These are phyloP conservation scores for Caenorhabditis remanei DNA, from an alignment of 1,140 invertebrate genomes.

Conservation along the genomic window DNA sequence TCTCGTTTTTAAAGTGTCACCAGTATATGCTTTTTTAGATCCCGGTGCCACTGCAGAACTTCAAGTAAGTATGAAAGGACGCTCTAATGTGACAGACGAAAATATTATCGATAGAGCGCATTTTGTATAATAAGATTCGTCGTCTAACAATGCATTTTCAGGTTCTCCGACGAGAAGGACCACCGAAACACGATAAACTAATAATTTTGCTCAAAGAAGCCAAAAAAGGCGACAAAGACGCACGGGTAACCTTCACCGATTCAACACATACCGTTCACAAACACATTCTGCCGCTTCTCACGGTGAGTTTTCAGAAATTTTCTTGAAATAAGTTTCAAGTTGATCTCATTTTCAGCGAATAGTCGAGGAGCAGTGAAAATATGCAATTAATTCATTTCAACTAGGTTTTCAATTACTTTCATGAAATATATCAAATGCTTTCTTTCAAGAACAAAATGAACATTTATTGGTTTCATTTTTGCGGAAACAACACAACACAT, in stretches of 20 bases:
- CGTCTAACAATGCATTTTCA: not conserved
- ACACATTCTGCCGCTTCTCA: constrained; percentile 28
- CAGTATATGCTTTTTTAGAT: constrained; percentile 41
- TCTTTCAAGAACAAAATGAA: not conserved
- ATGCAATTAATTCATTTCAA: constrained; percentile 23
- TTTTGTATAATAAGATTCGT: too few relatives aligned
- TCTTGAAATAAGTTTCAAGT: not conserved
- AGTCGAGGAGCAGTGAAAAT: constrained; percentile 31
- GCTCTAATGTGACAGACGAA: too few relatives aligned
- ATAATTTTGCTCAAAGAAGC: constrained; percentile 46
- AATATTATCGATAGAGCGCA: too few relatives aligned
- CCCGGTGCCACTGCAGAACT: constrained; percentile 20
- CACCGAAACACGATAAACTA: constrained; percentile 35
- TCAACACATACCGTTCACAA: constrained; percentile 43
- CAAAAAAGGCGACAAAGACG: constrained; percentile 49
- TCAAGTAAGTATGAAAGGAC: not conserved
- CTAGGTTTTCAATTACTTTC: constrained; percentile 44
- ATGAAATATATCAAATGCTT: not conserved
- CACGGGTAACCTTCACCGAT: constrained; percentile 44
- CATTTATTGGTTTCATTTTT: constrained; percentile 41
- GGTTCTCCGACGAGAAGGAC: constrained; percentile 44
- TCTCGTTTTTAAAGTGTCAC: constrained; percentile 58
- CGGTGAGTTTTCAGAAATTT: not conserved
- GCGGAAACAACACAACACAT: not conserved
- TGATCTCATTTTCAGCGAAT: not conserved